These are phyloP conservation scores for Temnothorax ravouxi DNA, from an alignment of 2,888 invertebrate genomes.

Conservation along the genomic window DNA sequence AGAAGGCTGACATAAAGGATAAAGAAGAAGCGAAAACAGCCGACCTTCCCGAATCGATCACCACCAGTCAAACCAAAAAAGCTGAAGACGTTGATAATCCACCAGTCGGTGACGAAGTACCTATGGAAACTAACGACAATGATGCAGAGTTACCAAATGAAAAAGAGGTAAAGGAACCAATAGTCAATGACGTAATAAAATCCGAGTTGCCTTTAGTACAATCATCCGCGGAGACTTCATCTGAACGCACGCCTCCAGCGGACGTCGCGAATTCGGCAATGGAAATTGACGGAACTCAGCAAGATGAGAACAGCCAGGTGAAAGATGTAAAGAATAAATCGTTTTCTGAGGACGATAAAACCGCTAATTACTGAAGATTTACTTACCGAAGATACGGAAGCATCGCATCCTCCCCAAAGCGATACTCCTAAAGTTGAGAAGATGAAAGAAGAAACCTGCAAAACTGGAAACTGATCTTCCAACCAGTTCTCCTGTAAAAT, in stretches of 20 bases:
- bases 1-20: slow-evolving; percentile 77
- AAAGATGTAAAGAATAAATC: slow-evolving; percentile 58
- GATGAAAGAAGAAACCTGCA: slow-evolving; percentile 57
- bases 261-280: slow-evolving; percentile 53
- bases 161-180: slow-evolving; percentile 50
- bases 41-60: slow-evolving; percentile 64
- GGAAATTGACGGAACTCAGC: slow-evolving; percentile 15
- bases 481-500: slow-evolving; percentile 63
- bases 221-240: slow-evolving; percentile 43
- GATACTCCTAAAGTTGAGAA: slow-evolving; percentile 66
- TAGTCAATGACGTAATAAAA: slow-evolving; percentile 58
- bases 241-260: slow-evolving; percentile 56
- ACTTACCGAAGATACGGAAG: slow-evolving; percentile 60
- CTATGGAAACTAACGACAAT: slow-evolving; percentile 59
- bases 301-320: slow-evolving; percentile 48
- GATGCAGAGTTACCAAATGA: slow-evolving; percentile 56
- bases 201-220: slow-evolving; percentile 49
- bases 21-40: slow-evolving; percentile 68
- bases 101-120: slow-evolving; percentile 49
- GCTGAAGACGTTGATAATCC: slow-evolving; percentile 54
- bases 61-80: slow-evolving; percentile 48
- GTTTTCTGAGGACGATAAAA: slow-evolving; percentile 66
- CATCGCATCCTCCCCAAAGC: slow-evolving; percentile 67
- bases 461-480: slow-evolving; percentile 66
- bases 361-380: slow-evolving; percentile 57